Evolutionary conservation across 92 coral and sea anemone species (phyloP).

Genomic region (Palythoa caribaeorum): DNA sequence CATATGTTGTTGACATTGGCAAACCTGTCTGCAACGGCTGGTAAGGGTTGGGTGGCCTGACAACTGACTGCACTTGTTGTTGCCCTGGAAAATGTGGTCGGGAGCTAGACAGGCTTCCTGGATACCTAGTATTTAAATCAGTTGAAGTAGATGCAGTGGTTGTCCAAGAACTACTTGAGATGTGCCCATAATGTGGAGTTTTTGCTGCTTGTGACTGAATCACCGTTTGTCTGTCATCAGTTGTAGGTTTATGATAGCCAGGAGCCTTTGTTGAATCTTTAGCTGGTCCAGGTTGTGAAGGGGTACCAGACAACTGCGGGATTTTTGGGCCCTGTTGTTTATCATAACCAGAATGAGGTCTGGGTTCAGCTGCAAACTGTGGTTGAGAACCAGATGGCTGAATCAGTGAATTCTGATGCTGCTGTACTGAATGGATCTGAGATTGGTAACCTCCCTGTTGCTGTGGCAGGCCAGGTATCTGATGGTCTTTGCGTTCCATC

Average conservation of each 20-base stretch:
- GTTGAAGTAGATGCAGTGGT: slow-evolving; percentile 18
- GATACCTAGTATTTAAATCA: neutral
- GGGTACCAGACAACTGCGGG: neutral
- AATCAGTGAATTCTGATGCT: slow-evolving; percentile 28
- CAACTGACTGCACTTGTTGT: neutral
- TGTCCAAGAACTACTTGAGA: neutral
- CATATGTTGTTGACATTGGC: slow-evolving; percentile 7
- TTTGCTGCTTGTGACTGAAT: slow-evolving; percentile 13
- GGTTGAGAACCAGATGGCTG: neutral
- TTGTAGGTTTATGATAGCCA: neutral
- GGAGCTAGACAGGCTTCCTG: neutral
- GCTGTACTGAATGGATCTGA: neutral
- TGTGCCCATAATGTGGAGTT: neutral
- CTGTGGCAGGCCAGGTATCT: neutral
- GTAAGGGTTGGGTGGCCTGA: slow-evolving; percentile 14
- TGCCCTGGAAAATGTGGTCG: slow-evolving; percentile 18
- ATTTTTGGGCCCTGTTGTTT: neutral
- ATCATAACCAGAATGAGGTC: slow-evolving; percentile 24
- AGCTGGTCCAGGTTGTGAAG: neutral
- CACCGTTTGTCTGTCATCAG: neutral
- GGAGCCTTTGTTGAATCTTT: neutral
- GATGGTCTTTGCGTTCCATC: slow-evolving; percentile 1
- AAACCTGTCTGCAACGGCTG: slow-evolving; percentile 15
- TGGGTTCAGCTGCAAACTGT: slow-evolving; percentile 21
- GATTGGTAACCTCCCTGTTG: slow-evolving; percentile 16